Percentiles rank a stretch among this genome's conserved stretches.
These are phyloP conservation scores for Coregonus ussuriensis DNA, from an alignment of 2,797 vertebrate species.

Conservation along the genomic window DNA sequence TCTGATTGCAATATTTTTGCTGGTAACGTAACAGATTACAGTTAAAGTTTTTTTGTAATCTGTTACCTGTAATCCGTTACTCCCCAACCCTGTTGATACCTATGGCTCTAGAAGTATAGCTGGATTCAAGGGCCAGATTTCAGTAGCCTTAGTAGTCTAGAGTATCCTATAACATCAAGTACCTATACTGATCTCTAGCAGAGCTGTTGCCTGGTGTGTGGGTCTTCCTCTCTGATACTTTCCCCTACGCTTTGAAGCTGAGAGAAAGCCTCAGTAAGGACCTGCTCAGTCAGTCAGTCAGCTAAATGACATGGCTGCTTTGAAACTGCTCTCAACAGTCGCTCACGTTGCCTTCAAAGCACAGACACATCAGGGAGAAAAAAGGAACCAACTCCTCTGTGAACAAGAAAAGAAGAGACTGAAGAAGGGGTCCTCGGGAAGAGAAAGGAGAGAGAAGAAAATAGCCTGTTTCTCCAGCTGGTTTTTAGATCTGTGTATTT, in stretches of 20 bases:
- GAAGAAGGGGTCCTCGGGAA: background rate
- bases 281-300: slow-evolving; percentile 47
- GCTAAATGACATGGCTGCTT: slow-evolving; percentile 52
- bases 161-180: slow-evolving; percentile 23
- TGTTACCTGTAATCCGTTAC: too few relatives aligned
- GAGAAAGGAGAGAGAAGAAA: background rate
- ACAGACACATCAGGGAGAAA: slow-evolving; percentile 19
- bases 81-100: too few relatives aligned
- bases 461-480: slow-evolving; percentile 13
- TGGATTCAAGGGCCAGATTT: too few relatives aligned
- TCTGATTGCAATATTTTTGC: too few relatives aligned
- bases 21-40: too few relatives aligned
- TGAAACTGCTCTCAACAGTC: slow-evolving; percentile 30
- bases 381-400: background rate
- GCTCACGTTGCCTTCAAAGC: slow-evolving; percentile 44
- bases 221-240: slow-evolving; percentile 41
- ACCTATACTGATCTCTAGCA: slow-evolving; percentile 44
- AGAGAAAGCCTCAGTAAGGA: slow-evolving; percentile 30
- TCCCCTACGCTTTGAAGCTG: slow-evolving; percentile 51
- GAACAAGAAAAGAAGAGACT: background rate
- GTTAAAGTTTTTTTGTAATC: too few relatives aligned
- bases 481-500: slow-evolving; percentile 3
- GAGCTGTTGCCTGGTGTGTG: slow-evolving; percentile 28
- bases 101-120: too few relatives aligned
- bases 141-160: too few relatives aligned